phyloP scores from a whole-genome alignment of 2,888 invertebrate genomes.

The Catocala sponsa region DNA sequence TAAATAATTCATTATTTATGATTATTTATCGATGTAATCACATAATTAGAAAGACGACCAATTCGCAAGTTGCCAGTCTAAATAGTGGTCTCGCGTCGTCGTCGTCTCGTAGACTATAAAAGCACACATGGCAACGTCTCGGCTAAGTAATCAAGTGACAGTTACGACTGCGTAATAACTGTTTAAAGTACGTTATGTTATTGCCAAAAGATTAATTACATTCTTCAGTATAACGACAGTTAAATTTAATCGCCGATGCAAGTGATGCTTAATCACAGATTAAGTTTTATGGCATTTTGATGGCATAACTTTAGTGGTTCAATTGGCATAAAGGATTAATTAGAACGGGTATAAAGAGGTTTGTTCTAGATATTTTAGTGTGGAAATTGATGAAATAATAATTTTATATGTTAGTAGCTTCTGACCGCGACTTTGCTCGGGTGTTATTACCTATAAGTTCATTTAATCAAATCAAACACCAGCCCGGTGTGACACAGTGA shows the following conservation, averaged over 20 bases:
- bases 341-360: not conserved
- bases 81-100: conserved; percentile 2
- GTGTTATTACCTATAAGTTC: too few relatives aligned
- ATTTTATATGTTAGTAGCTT: too few relatives aligned
- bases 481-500: too few relatives aligned
- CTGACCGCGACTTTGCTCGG: too few relatives aligned
- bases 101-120: conserved; percentile 32
- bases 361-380: not conserved
- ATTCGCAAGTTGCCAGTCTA: too few relatives aligned
- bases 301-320: conserved; percentile 1
- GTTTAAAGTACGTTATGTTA: conserved; percentile 62
- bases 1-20: too few relatives aligned
- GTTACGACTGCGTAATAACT: conserved; percentile 64
- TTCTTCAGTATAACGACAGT: conserved; percentile 45
- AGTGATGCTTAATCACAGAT: conserved; percentile 26
- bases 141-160: conserved; percentile 55
- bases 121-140: conserved; percentile 13
- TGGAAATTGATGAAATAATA: too few relatives aligned
- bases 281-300: conserved; percentile 15
- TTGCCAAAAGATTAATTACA: conserved; percentile 59
- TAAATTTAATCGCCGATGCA: conserved; percentile 32
- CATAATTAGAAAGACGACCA: too few relatives aligned
- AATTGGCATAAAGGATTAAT: not conserved
- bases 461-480: too few relatives aligned
- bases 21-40: too few relatives aligned